Evolutionary conservation across 2,888 invertebrate species (phyloP).

Genomic region (Ophraella communa): DNA sequence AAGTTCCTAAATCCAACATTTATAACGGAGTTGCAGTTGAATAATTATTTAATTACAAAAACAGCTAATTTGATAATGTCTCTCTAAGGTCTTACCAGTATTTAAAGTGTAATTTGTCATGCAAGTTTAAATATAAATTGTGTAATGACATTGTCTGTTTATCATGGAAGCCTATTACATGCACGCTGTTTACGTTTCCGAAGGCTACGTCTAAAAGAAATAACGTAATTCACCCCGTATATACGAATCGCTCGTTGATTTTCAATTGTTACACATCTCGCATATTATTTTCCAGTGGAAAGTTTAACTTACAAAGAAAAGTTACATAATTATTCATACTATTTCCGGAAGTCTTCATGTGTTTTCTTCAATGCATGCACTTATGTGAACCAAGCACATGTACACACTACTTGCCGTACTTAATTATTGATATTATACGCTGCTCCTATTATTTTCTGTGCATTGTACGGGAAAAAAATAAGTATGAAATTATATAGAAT

Average conservation of each 20-base stretch:
- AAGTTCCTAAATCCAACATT: too few relatives aligned
- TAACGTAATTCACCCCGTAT: not conserved
- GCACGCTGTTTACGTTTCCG: not conserved
- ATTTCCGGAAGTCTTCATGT: slow-evolving; percentile 38
- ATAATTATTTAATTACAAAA: too few relatives aligned
- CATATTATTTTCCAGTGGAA: slow-evolving; percentile 7
- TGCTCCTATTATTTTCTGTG: slow-evolving; percentile 60
- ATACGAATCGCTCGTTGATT: too few relatives aligned
- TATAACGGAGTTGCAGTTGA: too few relatives aligned
- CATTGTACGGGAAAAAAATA: slow-evolving; percentile 60
- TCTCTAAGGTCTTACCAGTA: too few relatives aligned
- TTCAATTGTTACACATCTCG: not conserved
- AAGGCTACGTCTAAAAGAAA: not conserved
- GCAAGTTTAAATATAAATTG: not conserved
- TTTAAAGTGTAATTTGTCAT: not conserved
- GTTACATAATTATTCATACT: slow-evolving; percentile 32
- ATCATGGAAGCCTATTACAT: not conserved
- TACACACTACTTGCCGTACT: slow-evolving; percentile 58
- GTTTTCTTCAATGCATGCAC: slow-evolving; percentile 41
- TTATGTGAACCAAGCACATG: slow-evolving; percentile 59
- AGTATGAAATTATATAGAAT: slow-evolving; percentile 60
- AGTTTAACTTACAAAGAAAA: slow-evolving; percentile 3
- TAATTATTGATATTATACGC: slow-evolving; percentile 61
- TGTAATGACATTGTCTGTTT: not conserved
- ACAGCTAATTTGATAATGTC: too few relatives aligned